Evolutionary conservation across 2,797 vertebrate genomes (phyloP).

Genomic region (Onychomys torridus): DNA sequence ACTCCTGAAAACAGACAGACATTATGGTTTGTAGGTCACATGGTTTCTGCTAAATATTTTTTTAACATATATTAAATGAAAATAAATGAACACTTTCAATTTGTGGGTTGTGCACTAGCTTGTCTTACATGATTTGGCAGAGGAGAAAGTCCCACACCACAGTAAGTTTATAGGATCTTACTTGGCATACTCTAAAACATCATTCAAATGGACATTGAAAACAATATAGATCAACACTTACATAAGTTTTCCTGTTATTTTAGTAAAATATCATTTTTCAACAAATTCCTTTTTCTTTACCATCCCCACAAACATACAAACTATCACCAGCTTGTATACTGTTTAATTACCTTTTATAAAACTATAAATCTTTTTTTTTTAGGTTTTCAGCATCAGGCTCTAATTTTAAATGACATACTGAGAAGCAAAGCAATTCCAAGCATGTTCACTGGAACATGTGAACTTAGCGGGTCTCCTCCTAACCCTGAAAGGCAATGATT

Average conservation of each 20-base stretch:
- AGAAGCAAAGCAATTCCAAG: background rate
- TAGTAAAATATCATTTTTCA: conserved; percentile 47
- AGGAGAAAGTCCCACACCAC: background rate
- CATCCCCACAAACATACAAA: background rate
- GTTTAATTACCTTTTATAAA: background rate
- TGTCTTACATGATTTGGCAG: background rate
- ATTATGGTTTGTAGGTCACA: background rate
- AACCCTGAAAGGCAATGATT: background rate
- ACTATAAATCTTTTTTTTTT: background rate
- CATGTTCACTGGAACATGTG: background rate
- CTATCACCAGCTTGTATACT: background rate
- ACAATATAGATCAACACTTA: background rate
- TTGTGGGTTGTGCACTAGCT: rapidly evolving
- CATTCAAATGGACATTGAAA: background rate
- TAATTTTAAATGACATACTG: conserved; percentile 26
- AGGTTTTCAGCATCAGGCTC: background rate
- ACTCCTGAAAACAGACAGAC: background rate
- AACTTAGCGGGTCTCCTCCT: background rate
- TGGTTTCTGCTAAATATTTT: background rate
- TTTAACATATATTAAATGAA: background rate
- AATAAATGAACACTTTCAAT: background rate
- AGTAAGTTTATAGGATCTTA: background rate
- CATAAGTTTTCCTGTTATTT: background rate
- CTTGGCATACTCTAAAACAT: background rate
- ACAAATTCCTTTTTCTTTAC: background rate